Percentiles rank a stretch among this genome's conserved stretches.
These are phyloP conservation scores for Hiodon alosoides DNA, from an alignment of 2,113 vertebrate genomes.

Conservation along the genomic window DNA sequence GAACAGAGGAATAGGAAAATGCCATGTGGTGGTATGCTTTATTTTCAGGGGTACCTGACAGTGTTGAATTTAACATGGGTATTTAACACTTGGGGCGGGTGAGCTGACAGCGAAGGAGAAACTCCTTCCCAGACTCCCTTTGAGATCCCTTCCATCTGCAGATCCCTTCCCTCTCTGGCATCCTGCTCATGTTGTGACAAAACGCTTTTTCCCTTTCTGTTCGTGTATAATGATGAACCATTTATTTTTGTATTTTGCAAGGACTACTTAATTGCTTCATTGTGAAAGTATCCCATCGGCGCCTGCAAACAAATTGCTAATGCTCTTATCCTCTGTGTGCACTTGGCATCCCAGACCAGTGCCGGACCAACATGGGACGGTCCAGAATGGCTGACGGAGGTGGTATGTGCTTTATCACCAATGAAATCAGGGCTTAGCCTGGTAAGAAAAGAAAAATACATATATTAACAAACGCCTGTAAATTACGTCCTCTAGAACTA, in stretches of 20 bases:
- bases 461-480: background rate
- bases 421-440: slow-evolving; percentile 7
- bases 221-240: slow-evolving; percentile 17
- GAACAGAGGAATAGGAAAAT: too few species aligned
- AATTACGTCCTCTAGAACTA: background rate
- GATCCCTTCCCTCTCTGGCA: slow-evolving; percentile 20
- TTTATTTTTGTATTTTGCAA: slow-evolving; percentile 20
- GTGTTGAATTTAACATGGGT: too few species aligned
- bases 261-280: slow-evolving; percentile 17
- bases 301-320: slow-evolving; percentile 14
- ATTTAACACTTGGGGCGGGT: too few species aligned
- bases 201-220: slow-evolving; percentile 11
- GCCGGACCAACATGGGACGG: background rate
- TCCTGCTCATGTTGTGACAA: slow-evolving; percentile 32
- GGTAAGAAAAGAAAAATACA: background rate
- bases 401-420: slow-evolving; percentile 5
- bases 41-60: too few species aligned
- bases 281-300: slow-evolving; percentile 9
- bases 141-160: slow-evolving; percentile 29
- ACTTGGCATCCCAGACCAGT: background rate
- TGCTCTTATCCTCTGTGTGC: slow-evolving; percentile 16
- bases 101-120: too few species aligned
- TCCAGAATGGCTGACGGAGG: background rate
- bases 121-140: background rate
- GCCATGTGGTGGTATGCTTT: too few species aligned